phyloP scores from a whole-genome alignment of 2,888 invertebrate genomes.

The Scaptomyza cyrtandrae region DNA sequence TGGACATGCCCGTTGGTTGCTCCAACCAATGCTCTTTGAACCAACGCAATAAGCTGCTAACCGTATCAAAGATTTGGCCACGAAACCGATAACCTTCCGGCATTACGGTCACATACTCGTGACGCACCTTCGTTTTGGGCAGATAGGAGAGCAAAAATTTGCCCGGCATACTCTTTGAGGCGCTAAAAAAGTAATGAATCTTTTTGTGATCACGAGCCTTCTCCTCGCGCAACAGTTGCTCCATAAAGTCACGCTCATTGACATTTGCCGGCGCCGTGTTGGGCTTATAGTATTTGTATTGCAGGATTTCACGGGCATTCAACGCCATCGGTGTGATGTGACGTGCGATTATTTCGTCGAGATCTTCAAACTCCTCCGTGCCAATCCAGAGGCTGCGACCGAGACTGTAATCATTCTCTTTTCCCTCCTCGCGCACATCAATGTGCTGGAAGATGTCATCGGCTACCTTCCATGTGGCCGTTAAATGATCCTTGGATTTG shows the following conservation, averaged over 20 bases:
- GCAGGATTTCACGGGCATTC: conserved; percentile 94
- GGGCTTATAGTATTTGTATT: conserved; percentile 94
- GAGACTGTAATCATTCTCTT: conserved; percentile 97
- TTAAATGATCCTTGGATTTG: conserved; percentile 97
- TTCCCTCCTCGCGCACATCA: conserved; percentile 97
- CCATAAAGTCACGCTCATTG: conserved; percentile 87
- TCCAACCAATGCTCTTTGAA: conserved; percentile 99
- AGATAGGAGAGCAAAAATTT: conserved; percentile 97
- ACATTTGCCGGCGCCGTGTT: conserved; percentile 92
- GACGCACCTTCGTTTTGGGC: conserved; percentile 92
- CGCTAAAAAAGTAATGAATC: conserved; percentile 94
- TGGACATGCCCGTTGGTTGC: conserved; percentile 87
- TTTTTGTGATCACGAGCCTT: conserved; percentile 94
- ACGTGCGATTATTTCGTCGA: conserved; percentile 99
- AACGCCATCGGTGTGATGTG: conserved; percentile 98
- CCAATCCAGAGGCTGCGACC: conserved; percentile 95
- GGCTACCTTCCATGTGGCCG: conserved; percentile 99
- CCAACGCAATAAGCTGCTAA: conserved; percentile 92
- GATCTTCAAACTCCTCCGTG: conserved; percentile 97
- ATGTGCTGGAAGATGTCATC: conserved; percentile 98
- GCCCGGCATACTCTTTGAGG: conserved; percentile 94
- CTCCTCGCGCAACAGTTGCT: conserved; percentile 94
- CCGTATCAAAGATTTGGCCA: conserved; percentile 93
- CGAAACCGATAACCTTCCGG: conserved; percentile 97
- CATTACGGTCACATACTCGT: conserved; percentile 96